Evolutionary conservation across 2,113 vertebrate species (phyloP), one percentile per base, ranked within the genome.

Genomic region (Gobiocypris rarus): DNA sequence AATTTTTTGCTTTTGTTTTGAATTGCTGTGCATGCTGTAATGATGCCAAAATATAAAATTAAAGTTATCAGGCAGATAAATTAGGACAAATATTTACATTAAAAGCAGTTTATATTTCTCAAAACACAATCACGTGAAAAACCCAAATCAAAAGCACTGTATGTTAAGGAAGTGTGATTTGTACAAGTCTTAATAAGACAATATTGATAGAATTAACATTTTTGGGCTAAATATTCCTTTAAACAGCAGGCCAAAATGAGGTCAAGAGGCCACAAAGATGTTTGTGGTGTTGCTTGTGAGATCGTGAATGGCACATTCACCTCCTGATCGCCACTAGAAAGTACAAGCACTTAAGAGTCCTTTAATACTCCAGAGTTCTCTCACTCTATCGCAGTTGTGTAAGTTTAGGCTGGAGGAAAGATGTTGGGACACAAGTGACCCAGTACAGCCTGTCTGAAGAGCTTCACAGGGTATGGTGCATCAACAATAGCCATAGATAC

Each of bases 401-500:
- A 19, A 28, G 59, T 63, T 45, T 63, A 48, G 41, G 26, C 58
- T 45, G 17, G 26, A 67, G 59, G 14, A 41, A 63, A 78, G 38
- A 79, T 63, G n/a, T 79, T 59, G 52, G 28, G 28, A 76, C 50
- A 76, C 74, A 34, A 54, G 54, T 13, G 13, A 38, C 22, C n/a
- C 22, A 43, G 31, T 41, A 7, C 13, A 19, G 52, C 22, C n/a
- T 3, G 28, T 77, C 31, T 77, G 22, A 24, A 58, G 14, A 48
- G 59, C n/a, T 22, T 48, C 41, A 67, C 77, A 24, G 6, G 56
- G 76, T 19, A 59, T 9, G 14, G 58, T 65, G 59, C 59, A 67
- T 67, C 10, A 80, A 17, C 41, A 67, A 26, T 31, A 58, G 75
- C 75, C 34, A 14, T 58, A 58, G 75, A 77, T 70, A 56, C 76